phyloP scores from a whole-genome alignment of 2,797 vertebrate species.

The Cygnus olor region DNA sequence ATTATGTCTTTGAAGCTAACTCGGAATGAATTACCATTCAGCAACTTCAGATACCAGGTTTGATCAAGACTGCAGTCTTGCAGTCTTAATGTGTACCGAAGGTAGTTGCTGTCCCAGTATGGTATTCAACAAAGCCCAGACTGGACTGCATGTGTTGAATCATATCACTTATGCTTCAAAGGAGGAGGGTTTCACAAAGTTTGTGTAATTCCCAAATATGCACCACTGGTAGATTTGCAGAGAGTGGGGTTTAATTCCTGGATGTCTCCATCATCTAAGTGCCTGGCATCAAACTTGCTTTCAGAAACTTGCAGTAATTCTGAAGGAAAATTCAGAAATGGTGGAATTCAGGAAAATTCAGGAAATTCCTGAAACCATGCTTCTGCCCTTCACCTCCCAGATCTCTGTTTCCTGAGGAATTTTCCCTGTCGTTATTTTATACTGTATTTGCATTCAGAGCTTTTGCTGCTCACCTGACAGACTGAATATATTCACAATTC shows the following conservation, averaged over 20 bases:
- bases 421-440: neutral
- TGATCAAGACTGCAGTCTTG: neutral
- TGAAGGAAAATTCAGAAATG: neutral
- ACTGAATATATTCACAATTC: constrained; percentile 15
- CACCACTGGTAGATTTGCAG: neutral
- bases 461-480: neutral
- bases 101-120: neutral
- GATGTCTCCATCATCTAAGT: neutral
- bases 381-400: neutral
- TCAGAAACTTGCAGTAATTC: neutral
- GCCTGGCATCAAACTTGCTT: neutral
- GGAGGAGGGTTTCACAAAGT: neutral
- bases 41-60: neutral
- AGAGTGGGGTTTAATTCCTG: neutral
- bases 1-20: neutral
- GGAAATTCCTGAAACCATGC: neutral
- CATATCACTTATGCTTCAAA: neutral
- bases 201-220: neutral
- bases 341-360: no score
- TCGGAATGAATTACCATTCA: neutral
- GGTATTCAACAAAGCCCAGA: neutral
- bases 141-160: neutral
- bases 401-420: neutral
- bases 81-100: neutral
- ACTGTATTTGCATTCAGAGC: neutral